phyloP scores from a whole-genome alignment of 2,113 vertebrate genomes.

The Grammomys surdaster region DNA sequence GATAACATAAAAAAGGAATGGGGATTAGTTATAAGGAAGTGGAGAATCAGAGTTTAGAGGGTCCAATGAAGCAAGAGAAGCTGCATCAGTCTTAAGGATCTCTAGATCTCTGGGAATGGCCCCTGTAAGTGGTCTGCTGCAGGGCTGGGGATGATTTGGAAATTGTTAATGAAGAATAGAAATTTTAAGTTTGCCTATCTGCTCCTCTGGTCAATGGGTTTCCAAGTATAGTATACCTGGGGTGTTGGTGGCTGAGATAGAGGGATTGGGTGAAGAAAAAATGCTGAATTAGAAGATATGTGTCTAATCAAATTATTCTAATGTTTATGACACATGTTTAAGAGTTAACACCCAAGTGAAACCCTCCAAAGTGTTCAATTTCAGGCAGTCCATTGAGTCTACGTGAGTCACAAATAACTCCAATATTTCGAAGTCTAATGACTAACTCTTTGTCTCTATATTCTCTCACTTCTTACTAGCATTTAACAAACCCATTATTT shows the following conservation, averaged over 20 bases:
- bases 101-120: background rate
- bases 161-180: background rate
- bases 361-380: fast-evolving
- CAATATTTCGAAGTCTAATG: background rate
- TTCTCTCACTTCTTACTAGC: background rate
- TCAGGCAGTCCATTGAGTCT: fast-evolving
- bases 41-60: background rate
- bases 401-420: background rate
- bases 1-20: background rate
- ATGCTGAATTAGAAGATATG: background rate
- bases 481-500: background rate
- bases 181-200: background rate
- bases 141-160: background rate
- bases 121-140: background rate
- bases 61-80: background rate
- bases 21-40: background rate
- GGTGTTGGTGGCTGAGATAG: background rate
- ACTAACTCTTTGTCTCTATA: background rate
- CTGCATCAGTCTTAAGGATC: background rate
- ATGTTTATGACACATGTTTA: background rate
- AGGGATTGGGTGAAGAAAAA: background rate
- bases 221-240: background rate
- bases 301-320: background rate
- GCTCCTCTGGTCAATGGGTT: background rate
- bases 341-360: background rate